Evolutionary conservation across 2,888 invertebrate genomes (phyloP), one percentile per base, ranked within the genome.

Genomic region (Apotomis turbidana): DNA sequence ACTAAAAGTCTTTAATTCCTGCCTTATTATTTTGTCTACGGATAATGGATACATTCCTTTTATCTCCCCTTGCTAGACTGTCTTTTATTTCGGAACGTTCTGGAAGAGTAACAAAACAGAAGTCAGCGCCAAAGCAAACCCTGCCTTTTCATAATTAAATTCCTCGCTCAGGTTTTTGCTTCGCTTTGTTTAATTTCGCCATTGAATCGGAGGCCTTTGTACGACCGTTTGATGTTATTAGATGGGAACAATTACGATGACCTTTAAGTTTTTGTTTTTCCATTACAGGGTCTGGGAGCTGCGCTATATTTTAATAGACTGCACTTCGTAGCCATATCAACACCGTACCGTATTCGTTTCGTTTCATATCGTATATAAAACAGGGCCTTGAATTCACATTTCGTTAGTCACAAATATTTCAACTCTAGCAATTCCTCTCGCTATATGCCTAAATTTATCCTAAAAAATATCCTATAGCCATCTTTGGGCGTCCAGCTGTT

Each of bases 121-220:
- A 46, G 55, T 38, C 55, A 36, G 13, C 52, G 55, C 13, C 36
- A 41, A 44, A 68, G 49, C 49, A 15, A 27, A 57, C 54, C 59
- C 55, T 57, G 66, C 60, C 64, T 44, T 44, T 67, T 44, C 58
- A 74, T 70, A 74, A 74, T 74, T 62, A 74, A 74, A 74, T 73
- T 74, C 67, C 70, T 57, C 38, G 13, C 12, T n/a, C 60, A 61
- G 66, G 67, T 70, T 73, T 68, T 68, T 60, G 60, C 60, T 55
- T 36, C n/a, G 68, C 57, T 55, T 68, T 46, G 68, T 68, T 72
- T 63, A 58, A 72, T 68, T 68, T 68, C 52, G 46, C 57, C 51
- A 63, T 63, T 36, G 58, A 72, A 44, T 68, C 52, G 12, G 52
- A 38, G 58, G 46, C 51, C 57, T 62, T 68, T 61, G 49, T 10